Evolutionary conservation across 2,888 invertebrate species (phyloP), one percentile per base, ranked within the genome.

Genomic region (Zelleria hepariella): DNA sequence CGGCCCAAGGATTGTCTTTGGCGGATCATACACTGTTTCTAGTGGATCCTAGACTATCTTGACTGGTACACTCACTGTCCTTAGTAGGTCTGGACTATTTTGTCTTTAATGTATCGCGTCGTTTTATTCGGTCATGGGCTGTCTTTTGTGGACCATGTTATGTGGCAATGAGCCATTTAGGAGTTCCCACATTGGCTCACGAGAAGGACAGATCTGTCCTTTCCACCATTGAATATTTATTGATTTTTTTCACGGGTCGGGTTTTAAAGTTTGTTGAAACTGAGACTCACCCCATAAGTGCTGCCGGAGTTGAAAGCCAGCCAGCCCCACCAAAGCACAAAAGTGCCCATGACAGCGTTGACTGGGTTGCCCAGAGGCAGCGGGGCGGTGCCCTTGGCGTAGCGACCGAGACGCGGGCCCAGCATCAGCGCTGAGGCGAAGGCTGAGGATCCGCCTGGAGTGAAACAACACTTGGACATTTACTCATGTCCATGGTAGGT

Each of bases 241-340:
- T n/a, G n/a, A n/a, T 32, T 32, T 10, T 5, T 10, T 10, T 32
- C 32, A 32, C 32, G n/a, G n/a, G n/a, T n/a, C n/a, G n/a, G 10
- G 7, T 2, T 10, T 2, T 10, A 32, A 32, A 32, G 2, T 32
- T 2, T 32, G 10, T 32, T 32, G 5, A 32, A 32, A 32, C n/a
- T n/a, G n/a, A n/a, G n/a, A 49, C 84, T 86, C 65, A 93, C 92
- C 60, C 95, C 95, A 70, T 95, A 95, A 57, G 95, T 95, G 66
- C 96, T 96, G 15, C 98, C 98, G 58, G 97, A 97, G 81, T 97
- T 97, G 75, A 98, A 98, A 0, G 97, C 97, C 59, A 98, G 86
- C 98, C 98, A 98, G 0, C 98, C 98, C 98, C 98, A 98, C 97
- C 97, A 97, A 0, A 97, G 85, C 48, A 97, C 96, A 73, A 97